These are phyloP conservation scores for Ceratina calcarata DNA, from an alignment of 1,140 invertebrate species.

Conservation along the genomic window DNA sequence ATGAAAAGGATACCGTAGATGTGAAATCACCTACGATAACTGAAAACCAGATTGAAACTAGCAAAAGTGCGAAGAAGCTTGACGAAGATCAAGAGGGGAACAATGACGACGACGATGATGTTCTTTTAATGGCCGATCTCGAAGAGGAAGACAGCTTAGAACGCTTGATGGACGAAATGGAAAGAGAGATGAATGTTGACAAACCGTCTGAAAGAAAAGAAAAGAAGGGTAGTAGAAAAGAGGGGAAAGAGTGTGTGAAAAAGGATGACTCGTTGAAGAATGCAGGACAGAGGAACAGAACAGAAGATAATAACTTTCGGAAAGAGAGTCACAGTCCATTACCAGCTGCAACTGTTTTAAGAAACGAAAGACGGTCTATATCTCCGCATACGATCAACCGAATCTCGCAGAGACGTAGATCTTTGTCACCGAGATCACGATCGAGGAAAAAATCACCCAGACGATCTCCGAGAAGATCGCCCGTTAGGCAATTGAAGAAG, in stretches of 20 bases:
- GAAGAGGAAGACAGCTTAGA: conserved; percentile 77
- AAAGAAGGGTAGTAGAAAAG: conserved; percentile 54
- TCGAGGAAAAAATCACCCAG: conserved; percentile 67
- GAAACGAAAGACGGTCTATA: conserved; percentile 57
- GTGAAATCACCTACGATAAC: conserved; percentile 38
- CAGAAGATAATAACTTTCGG: conserved; percentile 39
- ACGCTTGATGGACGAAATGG: conserved; percentile 78
- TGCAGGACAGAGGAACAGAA: conserved; percentile 40
- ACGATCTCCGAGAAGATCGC: conserved; percentile 71
- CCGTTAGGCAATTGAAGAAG: conserved; percentile 61
- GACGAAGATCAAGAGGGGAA: conserved; percentile 58
- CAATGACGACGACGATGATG: conserved; percentile 76
- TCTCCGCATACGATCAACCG: conserved; percentile 58
- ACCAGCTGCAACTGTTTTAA: conserved; percentile 35
- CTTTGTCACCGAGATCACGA: conserved; percentile 68
- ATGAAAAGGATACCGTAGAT: conserved; percentile 45
- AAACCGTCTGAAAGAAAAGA: conserved; percentile 62
- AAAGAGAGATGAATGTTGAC: conserved; percentile 72
- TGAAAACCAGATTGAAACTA: conserved; percentile 54
- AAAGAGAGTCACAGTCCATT: conserved; percentile 46
- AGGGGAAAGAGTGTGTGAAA: conserved; percentile 40
- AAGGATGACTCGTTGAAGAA: conserved; percentile 42
- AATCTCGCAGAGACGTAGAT: conserved; percentile 59
- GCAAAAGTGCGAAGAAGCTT: conserved; percentile 37
- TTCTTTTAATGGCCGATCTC: conserved; percentile 76